Percentiles rank a stretch among this genome's conserved stretches.
Evolutionary conservation across 2,888 invertebrate species (phyloP).

Genomic region (Hemithea aestivaria): DNA sequence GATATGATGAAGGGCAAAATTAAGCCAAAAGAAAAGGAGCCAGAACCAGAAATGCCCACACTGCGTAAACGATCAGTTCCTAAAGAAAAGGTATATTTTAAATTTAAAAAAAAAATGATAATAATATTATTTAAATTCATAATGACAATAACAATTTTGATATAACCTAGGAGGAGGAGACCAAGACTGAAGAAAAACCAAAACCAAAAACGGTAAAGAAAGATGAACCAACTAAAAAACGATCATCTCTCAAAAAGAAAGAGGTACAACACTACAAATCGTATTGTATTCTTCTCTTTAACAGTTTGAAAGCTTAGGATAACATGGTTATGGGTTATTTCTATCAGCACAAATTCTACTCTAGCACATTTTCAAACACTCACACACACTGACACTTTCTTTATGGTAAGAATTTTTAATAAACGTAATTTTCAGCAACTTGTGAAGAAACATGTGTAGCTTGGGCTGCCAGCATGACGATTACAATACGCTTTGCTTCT

Average conservation of each 20-base stretch:
- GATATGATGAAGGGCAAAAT: constrained; percentile 72
- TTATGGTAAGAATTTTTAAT: constrained; percentile 11
- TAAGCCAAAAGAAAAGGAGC: constrained; percentile 66
- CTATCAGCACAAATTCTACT: constrained; percentile 19
- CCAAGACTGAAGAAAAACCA: constrained; percentile 67
- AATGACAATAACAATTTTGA: constrained; percentile 1
- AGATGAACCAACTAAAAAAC: constrained; percentile 66
- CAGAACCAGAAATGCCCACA: constrained; percentile 62
- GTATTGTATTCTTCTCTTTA: constrained; percentile 26
- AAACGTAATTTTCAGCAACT: constrained; percentile 22
- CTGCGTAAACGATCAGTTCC: constrained; percentile 64
- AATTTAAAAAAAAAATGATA: constrained; percentile 1
- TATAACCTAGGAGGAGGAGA: constrained; percentile 60
- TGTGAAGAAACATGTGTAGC: constrained; percentile 21
- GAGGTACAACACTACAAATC: constrained; percentile 54
- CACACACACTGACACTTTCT: constrained; percentile 11
- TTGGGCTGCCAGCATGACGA: constrained; percentile 42
- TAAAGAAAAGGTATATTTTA: constrained; percentile 62
- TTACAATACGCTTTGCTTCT: constrained; percentile 45
- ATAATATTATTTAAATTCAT: not conserved
- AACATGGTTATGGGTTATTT: constrained; percentile 23
- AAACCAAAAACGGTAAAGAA: constrained; percentile 63
- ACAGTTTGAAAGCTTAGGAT: constrained; percentile 32
- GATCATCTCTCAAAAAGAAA: constrained; percentile 67
- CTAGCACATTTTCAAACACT: constrained; percentile 22